phyloP scores from a whole-genome alignment of 2,888 invertebrate species.

The Syrista parreyssii region DNA sequence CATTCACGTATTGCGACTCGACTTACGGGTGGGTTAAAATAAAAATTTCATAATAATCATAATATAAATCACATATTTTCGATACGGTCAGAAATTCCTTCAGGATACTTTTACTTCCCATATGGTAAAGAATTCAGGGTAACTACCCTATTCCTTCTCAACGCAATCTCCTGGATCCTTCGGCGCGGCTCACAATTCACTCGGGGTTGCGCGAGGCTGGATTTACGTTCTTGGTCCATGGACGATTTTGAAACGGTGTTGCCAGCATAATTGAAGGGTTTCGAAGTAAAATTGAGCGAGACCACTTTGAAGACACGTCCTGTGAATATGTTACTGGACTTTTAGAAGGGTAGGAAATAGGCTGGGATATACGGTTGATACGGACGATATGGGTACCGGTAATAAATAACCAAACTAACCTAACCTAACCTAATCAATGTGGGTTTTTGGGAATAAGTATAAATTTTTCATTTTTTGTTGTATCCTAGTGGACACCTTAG shows the following conservation, averaged over 20 bases:
- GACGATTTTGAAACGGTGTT: neutral
- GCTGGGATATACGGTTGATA: neutral
- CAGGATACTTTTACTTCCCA: neutral
- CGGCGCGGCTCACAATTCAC: neutral
- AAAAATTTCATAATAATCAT: neutral
- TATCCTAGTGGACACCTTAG: too few relatives aligned
- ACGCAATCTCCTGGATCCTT: conserved; percentile 7
- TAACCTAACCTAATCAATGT: too few relatives aligned
- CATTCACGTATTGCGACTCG: neutral
- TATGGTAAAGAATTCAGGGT: conserved; percentile 14
- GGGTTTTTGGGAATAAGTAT: too few relatives aligned
- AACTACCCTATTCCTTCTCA: conserved; percentile 11
- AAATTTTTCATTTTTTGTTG: neutral
- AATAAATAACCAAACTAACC: neutral
- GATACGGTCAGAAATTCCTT: neutral
- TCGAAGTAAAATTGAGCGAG: neutral
- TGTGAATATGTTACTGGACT: neutral
- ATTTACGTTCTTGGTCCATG: conserved; percentile 1
- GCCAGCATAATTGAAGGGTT: neutral
- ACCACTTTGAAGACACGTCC: neutral
- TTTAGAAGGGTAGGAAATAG: neutral
- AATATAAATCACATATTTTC: neutral
- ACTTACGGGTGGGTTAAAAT: neutral
- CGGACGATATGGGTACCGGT: neutral
- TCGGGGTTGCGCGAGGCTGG: neutral